Evolutionary conservation across 2,113 vertebrate species (phyloP).

Genomic region (Tragelaphus imberbis): DNA sequence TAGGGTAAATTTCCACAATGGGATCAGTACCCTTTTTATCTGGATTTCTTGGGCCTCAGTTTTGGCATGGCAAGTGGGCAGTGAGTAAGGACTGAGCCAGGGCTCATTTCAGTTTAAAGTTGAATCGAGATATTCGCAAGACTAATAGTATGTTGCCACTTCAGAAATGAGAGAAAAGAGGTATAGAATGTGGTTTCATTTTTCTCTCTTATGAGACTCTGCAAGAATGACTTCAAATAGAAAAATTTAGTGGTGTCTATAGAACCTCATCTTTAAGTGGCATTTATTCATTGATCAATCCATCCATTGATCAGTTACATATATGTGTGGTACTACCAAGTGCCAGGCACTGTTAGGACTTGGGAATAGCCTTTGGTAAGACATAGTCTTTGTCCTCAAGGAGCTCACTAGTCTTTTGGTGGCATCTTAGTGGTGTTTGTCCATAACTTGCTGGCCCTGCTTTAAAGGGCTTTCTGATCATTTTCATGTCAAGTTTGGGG

Average conservation of each 20-base stretch:
- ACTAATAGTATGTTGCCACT: background rate
- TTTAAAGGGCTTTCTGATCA: background rate
- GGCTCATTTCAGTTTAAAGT: background rate
- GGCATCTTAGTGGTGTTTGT: background rate
- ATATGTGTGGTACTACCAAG: background rate
- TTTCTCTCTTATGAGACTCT: background rate
- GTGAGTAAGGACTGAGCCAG: background rate
- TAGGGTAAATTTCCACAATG: background rate
- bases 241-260: background rate
- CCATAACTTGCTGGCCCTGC: background rate
- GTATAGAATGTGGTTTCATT: background rate
- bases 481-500: background rate
- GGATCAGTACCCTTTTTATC: background rate
- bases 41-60: background rate
- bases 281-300: background rate
- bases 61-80: background rate
- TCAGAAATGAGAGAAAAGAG: background rate
- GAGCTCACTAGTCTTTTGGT: background rate
- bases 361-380: background rate
- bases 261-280: background rate
- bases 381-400: background rate
- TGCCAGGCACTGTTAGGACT: background rate
- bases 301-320: background rate
- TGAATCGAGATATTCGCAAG: background rate
- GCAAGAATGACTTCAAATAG: background rate